These are phyloP conservation scores for Anabacerthia variegaticeps DNA, from an alignment of 2,797 vertebrate species.

Conservation along the genomic window DNA sequence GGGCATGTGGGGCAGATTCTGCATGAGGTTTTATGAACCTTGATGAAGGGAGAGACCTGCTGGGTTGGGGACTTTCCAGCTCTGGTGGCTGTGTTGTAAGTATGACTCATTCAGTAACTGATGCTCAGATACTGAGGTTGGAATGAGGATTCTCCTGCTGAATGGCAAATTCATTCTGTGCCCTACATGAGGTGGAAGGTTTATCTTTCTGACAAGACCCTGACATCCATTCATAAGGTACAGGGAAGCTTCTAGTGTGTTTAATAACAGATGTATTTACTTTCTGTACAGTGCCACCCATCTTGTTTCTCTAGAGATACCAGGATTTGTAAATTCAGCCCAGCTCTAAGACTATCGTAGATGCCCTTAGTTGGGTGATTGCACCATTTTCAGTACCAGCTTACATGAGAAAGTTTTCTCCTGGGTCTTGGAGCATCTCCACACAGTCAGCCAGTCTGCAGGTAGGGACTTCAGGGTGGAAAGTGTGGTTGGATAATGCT, in stretches of 20 bases:
- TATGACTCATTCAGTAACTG: neutral
- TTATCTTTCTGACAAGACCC: neutral
- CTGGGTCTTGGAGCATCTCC: neutral
- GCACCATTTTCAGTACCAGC: neutral
- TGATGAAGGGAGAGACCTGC: neutral
- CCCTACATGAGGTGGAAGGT: neutral
- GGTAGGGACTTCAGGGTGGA: neutral
- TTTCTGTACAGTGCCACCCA: neutral
- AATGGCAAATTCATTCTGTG: neutral
- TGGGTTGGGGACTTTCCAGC: conserved; percentile 12
- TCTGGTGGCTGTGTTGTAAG: neutral
- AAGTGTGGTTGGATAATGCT: neutral
- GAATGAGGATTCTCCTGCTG: neutral
- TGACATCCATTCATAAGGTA: neutral
- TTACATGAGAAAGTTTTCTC: neutral
- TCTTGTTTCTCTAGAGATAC: neutral
- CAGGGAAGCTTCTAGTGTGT: neutral
- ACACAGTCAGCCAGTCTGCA: neutral
- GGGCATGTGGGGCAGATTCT: neutral
- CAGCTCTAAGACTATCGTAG: neutral
- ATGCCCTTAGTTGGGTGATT: neutral
- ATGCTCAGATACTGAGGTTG: neutral
- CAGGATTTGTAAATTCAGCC: neutral
- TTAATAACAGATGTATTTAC: neutral
- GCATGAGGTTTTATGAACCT: neutral